Conservation (phyloP, 1,140 invertebrate genomes). For the Euura saliciscinereae region DNA sequence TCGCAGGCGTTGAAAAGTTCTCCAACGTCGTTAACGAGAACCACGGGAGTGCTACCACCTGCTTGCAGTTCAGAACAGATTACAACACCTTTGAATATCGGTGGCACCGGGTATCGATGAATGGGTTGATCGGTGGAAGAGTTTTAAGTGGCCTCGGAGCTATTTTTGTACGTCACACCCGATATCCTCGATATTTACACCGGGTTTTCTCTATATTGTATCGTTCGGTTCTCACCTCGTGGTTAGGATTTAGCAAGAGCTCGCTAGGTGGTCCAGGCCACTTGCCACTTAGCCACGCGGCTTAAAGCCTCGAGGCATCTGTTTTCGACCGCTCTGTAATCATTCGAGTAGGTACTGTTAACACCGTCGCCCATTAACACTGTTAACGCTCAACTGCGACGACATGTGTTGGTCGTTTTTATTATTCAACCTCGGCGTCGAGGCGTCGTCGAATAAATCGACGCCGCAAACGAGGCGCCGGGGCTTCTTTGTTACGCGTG, state of each 20-base stretch:
- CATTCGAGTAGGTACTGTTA: slow-evolving; percentile 31
- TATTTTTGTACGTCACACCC: background rate
- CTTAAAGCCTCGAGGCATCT: slow-evolving; percentile 28
- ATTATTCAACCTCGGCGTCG: slow-evolving; percentile 15
- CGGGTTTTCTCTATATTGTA: background rate
- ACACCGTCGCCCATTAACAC: slow-evolving; percentile 36
- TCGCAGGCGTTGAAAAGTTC: background rate
- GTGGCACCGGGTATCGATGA: background rate
- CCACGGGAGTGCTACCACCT: background rate
- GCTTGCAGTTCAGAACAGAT: background rate
- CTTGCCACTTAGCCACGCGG: slow-evolving; percentile 26
- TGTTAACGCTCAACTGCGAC: background rate
- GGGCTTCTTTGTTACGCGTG: slow-evolving; percentile 19
- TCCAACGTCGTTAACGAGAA: background rate
- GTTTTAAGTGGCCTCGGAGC: background rate
- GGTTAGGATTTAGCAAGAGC: slow-evolving; percentile 19
- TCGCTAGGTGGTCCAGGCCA: slow-evolving; percentile 36
- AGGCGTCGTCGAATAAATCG: background rate
- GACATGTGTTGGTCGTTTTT: background rate
- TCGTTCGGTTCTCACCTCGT: slow-evolving; percentile 1
- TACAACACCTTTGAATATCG: slow-evolving; percentile 1
- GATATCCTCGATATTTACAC: background rate
- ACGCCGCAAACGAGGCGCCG: slow-evolving; percentile 22
- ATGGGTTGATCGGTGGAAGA: background rate
- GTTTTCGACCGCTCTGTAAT: slow-evolving; percentile 42